These are phyloP conservation scores for Balearica regulorum DNA, from an alignment of 2,797 vertebrate genomes.

Conservation along the genomic window DNA sequence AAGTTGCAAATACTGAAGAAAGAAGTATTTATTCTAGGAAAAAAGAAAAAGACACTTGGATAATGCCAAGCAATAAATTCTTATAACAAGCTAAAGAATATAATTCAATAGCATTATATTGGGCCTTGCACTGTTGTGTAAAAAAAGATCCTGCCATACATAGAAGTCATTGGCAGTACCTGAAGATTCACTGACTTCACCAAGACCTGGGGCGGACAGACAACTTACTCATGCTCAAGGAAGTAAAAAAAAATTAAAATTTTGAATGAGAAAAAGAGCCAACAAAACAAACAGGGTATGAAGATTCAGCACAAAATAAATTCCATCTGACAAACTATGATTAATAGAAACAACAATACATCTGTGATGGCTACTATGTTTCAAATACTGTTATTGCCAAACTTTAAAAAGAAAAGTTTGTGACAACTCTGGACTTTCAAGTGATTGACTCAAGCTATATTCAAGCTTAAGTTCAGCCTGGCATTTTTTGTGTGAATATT, in stretches of 20 bases:
- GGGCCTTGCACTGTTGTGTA: neutral
- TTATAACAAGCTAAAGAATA: neutral
- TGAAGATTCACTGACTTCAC: neutral
- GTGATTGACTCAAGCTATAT: neutral
- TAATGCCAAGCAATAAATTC: neutral
- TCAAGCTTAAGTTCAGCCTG: neutral
- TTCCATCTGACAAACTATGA: neutral
- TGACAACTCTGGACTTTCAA: neutral
- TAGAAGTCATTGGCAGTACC: neutral
- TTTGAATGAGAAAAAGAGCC: neutral
- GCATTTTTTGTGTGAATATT: neutral
- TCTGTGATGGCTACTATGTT: neutral
- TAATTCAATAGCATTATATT: neutral
- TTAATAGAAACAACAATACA: neutral
- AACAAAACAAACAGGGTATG: neutral
- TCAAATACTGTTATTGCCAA: neutral
- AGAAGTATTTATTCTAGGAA: neutral
- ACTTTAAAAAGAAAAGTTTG: neutral
- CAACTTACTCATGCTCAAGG: neutral
- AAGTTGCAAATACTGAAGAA: neutral
- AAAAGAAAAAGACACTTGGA: neutral
- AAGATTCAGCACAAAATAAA: neutral
- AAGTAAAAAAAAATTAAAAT: neutral
- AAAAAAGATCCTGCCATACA: neutral
- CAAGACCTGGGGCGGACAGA: neutral